Conservation (phyloP, 2,888 invertebrate species). For the Hemicrepidius hirtus region DNA sequence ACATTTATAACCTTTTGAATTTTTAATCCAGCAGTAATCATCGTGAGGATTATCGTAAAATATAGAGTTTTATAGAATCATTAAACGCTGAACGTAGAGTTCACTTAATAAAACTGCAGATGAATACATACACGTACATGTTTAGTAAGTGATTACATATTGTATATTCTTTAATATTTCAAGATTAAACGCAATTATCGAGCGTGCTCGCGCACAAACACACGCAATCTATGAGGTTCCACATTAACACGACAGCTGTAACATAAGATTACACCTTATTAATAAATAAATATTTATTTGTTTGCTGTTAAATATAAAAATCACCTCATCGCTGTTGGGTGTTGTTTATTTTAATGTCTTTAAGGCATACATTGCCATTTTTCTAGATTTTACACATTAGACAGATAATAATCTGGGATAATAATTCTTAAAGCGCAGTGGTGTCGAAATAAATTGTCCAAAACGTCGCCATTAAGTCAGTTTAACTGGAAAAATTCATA, state of each 20-base stretch:
- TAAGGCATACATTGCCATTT: background rate
- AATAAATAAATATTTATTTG: slow-evolving; percentile 34
- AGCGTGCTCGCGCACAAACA: slow-evolving; percentile 38
- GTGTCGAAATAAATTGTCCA: slow-evolving; percentile 38
- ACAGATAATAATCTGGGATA: slow-evolving; percentile 10
- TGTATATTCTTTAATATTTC: slow-evolving; percentile 23
- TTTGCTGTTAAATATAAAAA: slow-evolving; percentile 13
- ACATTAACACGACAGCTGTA: slow-evolving; percentile 29
- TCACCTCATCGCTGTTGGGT: slow-evolving; percentile 18
- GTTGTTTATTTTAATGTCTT: background rate
- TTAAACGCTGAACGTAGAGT: slow-evolving; percentile 46
- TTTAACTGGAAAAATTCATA: slow-evolving; percentile 36
- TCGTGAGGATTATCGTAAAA: slow-evolving; percentile 52
- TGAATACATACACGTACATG: slow-evolving; percentile 40
- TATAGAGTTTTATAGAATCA: slow-evolving; percentile 54
- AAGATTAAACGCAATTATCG: slow-evolving; percentile 40
- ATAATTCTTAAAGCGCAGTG: slow-evolving; percentile 18
- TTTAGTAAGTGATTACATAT: slow-evolving; percentile 43
- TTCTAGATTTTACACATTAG: slow-evolving; percentile 7
- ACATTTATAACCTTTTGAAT: slow-evolving; percentile 51
- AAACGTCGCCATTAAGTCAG: slow-evolving; percentile 39
- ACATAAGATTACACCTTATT: slow-evolving; percentile 31
- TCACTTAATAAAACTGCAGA: slow-evolving; percentile 49
- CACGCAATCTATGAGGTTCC: slow-evolving; percentile 14
- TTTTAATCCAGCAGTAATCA: slow-evolving; percentile 48